phyloP scores from a whole-genome alignment of 2,888 invertebrate genomes.

The Sthenelais limicola region DNA sequence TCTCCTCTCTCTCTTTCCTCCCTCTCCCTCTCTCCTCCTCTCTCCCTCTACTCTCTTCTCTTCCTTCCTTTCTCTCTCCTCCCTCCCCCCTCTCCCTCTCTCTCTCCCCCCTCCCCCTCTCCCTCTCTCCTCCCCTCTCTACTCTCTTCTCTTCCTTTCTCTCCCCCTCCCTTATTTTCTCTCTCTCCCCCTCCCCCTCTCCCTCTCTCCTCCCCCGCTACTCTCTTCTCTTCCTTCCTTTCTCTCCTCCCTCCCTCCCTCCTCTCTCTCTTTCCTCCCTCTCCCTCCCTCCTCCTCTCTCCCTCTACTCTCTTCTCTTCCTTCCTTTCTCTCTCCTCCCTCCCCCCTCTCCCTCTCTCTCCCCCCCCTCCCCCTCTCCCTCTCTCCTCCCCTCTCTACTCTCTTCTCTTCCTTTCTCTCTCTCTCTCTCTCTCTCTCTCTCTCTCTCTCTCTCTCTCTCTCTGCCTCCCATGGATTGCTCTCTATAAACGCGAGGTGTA shows the following conservation, averaged over 20 bases:
- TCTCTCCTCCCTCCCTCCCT: neutral
- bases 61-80: neutral
- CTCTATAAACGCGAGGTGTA: too few species aligned
- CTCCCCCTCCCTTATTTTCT: neutral
- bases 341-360: neutral
- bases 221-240: neutral
- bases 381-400: neutral
- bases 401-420: neutral
- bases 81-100: neutral
- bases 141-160: neutral
- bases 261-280: neutral
- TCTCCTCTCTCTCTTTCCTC: neutral
- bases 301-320: neutral
- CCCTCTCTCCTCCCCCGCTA: neutral
- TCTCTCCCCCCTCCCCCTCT: neutral
- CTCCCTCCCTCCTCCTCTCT: neutral
- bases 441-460: neutral
- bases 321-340: neutral
- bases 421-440: neutral
- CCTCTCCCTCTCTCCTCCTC: neutral
- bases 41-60: neutral
- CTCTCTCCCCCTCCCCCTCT: neutral
- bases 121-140: neutral
- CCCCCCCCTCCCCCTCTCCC: neutral
- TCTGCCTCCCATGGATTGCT: too few species aligned